Percentiles rank a stretch among this genome's conserved stretches.
These are phyloP conservation scores for Agapornis roseicollis DNA, from an alignment of 2,113 vertebrate genomes.

Conservation along the genomic window DNA sequence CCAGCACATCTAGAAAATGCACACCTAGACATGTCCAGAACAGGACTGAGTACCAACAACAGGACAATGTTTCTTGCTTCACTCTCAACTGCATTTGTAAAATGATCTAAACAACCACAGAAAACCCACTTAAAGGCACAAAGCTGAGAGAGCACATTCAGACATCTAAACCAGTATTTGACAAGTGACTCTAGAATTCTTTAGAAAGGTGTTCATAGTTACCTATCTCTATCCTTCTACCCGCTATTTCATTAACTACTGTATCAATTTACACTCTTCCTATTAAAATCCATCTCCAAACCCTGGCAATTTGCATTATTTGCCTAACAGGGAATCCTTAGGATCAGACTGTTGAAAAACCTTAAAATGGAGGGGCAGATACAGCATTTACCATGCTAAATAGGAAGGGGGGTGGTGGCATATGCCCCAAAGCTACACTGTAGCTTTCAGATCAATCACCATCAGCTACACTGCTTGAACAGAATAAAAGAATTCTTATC, in stretches of 20 bases:
- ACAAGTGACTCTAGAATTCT: not conserved
- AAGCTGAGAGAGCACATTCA: not conserved
- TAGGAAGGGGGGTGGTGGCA: fast-evolving
- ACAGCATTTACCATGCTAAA: not conserved
- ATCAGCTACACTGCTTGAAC: not conserved
- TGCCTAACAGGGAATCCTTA: not conserved
- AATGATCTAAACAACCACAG: not conserved
- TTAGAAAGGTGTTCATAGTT: not conserved
- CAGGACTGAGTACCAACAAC: not conserved
- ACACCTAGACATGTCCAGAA: not conserved
- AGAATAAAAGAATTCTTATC: not conserved
- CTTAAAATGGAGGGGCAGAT: not conserved
- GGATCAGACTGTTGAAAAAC: not conserved
- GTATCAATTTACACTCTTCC: not conserved
- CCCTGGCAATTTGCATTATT: too few species aligned
- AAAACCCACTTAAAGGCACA: not conserved
- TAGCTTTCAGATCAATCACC: not conserved
- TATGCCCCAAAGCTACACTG: fast-evolving
- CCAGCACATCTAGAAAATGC: not conserved
- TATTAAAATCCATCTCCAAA: not conserved
- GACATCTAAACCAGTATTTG: not conserved
- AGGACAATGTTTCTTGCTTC: not conserved
- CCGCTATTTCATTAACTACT: not conserved
- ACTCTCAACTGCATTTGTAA: not conserved
- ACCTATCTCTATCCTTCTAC: not conserved